These are phyloP conservation scores for Drosophila limbata DNA, from an alignment of 2,888 invertebrate species.

Conservation along the genomic window DNA sequence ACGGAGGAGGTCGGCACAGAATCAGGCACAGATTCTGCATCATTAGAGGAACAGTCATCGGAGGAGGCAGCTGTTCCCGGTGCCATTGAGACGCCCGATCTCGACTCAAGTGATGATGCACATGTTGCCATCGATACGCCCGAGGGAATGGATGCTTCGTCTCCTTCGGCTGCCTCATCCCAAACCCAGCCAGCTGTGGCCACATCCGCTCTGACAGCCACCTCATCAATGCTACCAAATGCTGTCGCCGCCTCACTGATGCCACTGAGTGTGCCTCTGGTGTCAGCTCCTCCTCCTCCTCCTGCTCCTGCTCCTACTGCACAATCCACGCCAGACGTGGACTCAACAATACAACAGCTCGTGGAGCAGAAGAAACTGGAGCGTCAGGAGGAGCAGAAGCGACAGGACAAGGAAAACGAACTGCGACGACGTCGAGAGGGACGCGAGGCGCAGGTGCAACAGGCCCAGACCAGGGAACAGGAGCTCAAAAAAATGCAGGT, in stretches of 20 bases:
- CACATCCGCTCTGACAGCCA: slow-evolving; percentile 30
- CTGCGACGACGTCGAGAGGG: slow-evolving; percentile 91
- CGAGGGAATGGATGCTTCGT: neutral
- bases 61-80: slow-evolving; percentile 5
- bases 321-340: slow-evolving; percentile 25
- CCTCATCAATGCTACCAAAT: slow-evolving; percentile 27
- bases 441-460: slow-evolving; percentile 88
- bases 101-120: neutral
- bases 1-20: neutral
- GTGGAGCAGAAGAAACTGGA: slow-evolving; percentile 89
- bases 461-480: slow-evolving; percentile 75
- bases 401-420: slow-evolving; percentile 90
- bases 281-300: neutral
- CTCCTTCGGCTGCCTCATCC: slow-evolving; percentile 7
- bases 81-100: neutral
- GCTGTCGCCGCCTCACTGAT: slow-evolving; percentile 12
- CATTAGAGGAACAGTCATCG: neutral
- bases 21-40: neutral
- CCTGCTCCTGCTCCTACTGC: neutral
- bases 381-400: slow-evolving; percentile 94
- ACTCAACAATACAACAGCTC: slow-evolving; percentile 53
- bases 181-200: slow-evolving; percentile 2
- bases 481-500: slow-evolving; percentile 79
- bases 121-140: neutral
- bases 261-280: slow-evolving; percentile 13